These are phyloP conservation scores for Girardinichthys multiradiatus DNA, from an alignment of 2,113 vertebrate genomes.

Conservation along the genomic window DNA sequence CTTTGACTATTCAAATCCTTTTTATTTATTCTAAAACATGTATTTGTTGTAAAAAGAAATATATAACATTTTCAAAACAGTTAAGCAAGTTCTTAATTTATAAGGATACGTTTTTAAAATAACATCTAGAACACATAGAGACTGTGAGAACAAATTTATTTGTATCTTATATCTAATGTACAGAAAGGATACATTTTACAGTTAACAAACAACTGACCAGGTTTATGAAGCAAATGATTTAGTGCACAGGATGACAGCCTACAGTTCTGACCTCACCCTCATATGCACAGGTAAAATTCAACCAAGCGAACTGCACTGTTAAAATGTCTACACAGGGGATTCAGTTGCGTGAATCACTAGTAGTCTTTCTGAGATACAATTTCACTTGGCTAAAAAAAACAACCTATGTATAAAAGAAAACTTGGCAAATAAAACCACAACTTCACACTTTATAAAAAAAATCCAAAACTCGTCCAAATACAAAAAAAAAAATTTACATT, in stretches of 20 bases:
- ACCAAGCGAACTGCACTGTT: slow-evolving; percentile 2
- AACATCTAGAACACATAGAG: slow-evolving; percentile 5
- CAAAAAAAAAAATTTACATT: slow-evolving; percentile 38
- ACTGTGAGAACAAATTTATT: slow-evolving; percentile 76
- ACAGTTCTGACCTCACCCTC: slow-evolving; percentile 36
- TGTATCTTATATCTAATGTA: slow-evolving; percentile 68
- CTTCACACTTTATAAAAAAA: slow-evolving; percentile 62
- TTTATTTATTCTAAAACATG: background rate
- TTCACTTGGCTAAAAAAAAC: slow-evolving; percentile 48
- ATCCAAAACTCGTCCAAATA: slow-evolving; percentile 33
- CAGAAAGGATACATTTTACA: slow-evolving; percentile 73
- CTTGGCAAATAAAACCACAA: slow-evolving; percentile 59
- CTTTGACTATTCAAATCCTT: too few species aligned
- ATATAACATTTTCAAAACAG: too few species aligned
- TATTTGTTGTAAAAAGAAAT: background rate
- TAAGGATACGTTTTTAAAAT: slow-evolving; percentile 2
- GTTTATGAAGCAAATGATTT: slow-evolving; percentile 55
- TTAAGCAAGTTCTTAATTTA: too few species aligned
- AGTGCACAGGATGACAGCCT: slow-evolving; percentile 62
- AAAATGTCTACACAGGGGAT: background rate
- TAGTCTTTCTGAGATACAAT: slow-evolving; percentile 20
- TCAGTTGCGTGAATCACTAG: background rate
- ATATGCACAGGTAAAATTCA: slow-evolving; percentile 21
- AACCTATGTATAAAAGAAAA: slow-evolving; percentile 18
- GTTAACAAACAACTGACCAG: slow-evolving; percentile 74